Percentiles rank a stretch among this genome's conserved stretches.
Conservation (phyloP, 2,113 vertebrate species). For the Holacanthus passer region DNA sequence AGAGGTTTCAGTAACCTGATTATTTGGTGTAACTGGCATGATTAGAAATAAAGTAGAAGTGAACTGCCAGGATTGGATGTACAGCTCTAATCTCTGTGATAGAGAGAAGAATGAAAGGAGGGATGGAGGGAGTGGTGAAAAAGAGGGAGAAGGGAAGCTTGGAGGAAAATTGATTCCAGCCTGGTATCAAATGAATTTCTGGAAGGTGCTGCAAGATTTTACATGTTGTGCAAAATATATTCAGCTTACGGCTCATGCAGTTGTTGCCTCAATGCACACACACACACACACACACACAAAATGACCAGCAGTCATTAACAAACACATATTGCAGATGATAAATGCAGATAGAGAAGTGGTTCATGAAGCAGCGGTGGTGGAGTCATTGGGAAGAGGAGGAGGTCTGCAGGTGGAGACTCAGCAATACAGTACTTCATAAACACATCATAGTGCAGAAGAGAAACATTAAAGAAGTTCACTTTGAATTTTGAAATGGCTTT, state of each 20-base stretch:
- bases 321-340: constrained; percentile 26
- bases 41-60: constrained; percentile 28
- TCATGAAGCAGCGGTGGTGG: constrained; percentile 9
- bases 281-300: background rate
- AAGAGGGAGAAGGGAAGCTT: background rate
- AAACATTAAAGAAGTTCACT: constrained; percentile 3
- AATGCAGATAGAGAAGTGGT: constrained; percentile 35
- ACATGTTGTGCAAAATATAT: constrained; percentile 30
- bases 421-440: constrained; percentile 3
- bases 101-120: constrained; percentile 17
- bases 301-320: constrained; percentile 21
- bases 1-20: constrained; percentile 35
- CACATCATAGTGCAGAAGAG: background rate
- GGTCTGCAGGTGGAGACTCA: constrained; percentile 39
- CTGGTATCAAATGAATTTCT: constrained; percentile 24
- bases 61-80: constrained; percentile 7
- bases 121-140: background rate
- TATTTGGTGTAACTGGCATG: constrained; percentile 16
- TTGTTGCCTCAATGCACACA: constrained; percentile 3
- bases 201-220: constrained; percentile 22
- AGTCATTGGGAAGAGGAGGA: constrained; percentile 15
- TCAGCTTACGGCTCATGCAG: constrained; percentile 11
- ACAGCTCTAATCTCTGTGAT: constrained; percentile 6
- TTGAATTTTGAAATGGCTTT: constrained; percentile 1
- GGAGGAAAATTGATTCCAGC: constrained; percentile 34